Conservation (phyloP, 2,888 invertebrate genomes). For the Calameuta idolon region DNA sequence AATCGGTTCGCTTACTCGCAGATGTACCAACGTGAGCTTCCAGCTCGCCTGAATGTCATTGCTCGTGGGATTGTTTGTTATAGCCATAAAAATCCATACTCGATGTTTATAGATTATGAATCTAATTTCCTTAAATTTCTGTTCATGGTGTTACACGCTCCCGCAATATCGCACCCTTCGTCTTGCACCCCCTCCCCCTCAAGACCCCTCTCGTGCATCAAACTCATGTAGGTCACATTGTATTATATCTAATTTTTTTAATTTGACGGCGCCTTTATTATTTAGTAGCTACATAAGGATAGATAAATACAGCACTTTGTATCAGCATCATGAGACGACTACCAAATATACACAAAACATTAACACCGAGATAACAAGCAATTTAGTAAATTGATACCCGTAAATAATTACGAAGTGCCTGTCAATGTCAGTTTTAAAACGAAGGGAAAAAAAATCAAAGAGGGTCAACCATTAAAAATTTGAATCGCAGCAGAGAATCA, state of each 20-base stretch:
- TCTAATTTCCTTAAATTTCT: neutral
- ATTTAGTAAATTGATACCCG: neutral
- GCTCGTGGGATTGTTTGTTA: neutral
- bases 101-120: neutral
- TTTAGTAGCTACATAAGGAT: neutral
- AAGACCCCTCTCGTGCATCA: neutral
- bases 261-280: neutral
- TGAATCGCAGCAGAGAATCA: neutral
- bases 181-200: neutral
- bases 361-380: neutral
- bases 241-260: neutral
- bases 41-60: neutral
- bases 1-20: slow-evolving; percentile 35
- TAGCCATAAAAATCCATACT: neutral
- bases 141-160: neutral
- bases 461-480: neutral
- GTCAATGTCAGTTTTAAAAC: neutral
- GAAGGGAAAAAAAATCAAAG: neutral
- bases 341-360: neutral
- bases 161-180: neutral
- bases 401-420: neutral
- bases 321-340: neutral
- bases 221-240: neutral
- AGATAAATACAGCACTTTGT: neutral
- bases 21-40: slow-evolving; percentile 7